Base-by-base conservation (phyloP, 2,888 invertebrate species). In the Cephus runcator region DNA sequence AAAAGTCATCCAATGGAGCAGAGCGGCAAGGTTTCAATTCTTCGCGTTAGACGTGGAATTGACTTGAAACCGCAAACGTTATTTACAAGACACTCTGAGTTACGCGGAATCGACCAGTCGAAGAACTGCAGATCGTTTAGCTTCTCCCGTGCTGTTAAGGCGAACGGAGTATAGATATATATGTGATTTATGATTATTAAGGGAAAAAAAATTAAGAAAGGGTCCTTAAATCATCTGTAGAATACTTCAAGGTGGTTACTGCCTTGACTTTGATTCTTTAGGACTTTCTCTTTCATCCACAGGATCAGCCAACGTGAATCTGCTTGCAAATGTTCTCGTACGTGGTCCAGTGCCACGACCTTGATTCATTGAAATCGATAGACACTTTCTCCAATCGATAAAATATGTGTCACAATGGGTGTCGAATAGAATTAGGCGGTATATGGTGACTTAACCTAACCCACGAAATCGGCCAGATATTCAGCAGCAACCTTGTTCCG, bases 11-110 rank as follows among this genome's bases (percentile, higher is more conserved):
- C 71, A 31, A 71, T 33, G 56, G 56, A 56, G 56, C 71, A 31
- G 71, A 31, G 71, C 71, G 71, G 71, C 71, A 71, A 71, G 71
- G 71, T 71, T 71, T 71, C 71, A 23, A 71, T 71, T 34, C 71
- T 34, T 71, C 71, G 33, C 71, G 33, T 34, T 56, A 56, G 2
- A 56, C 56, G 56, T 56, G 56, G 56, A 56, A 56, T 56, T 56
- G 23, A 56, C 56, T 56, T 23, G 23, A 56, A 56, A 56, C 56
- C 56, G 56, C 56, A 56, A 56, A 56, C 23, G 23, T 56, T 56
- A 56, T 23, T 23, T 23, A 56, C 6, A 23, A 23, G 56, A 56
- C 9, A 23, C 56, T 56, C 23, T 0, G 23, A 23, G 56, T 23
- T 9, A 56, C 56, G 56, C 23, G 56, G 9, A 56, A 23, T 56